phyloP scores from a whole-genome alignment of 2,113 vertebrate species.

The Merops nubicus region DNA sequence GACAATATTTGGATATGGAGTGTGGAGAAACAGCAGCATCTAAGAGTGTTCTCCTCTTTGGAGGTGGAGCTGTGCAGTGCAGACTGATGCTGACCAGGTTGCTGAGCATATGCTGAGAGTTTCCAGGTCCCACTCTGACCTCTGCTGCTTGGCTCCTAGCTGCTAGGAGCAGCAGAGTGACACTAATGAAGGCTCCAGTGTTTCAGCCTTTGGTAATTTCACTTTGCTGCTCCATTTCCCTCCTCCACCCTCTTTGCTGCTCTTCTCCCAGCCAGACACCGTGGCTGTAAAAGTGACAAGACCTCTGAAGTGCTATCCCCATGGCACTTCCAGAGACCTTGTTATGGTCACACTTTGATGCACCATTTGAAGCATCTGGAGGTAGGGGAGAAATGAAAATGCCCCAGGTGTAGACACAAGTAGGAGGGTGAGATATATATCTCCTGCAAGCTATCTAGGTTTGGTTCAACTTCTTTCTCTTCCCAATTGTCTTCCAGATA shows the following conservation, averaged over 20 bases:
- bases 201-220: background rate
- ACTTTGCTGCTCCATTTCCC: background rate
- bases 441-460: background rate
- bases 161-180: background rate
- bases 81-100: fast-evolving
- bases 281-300: background rate
- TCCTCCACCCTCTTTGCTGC: background rate
- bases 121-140: fast-evolving
- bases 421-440: background rate
- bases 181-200: background rate
- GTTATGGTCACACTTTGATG: background rate
- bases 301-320: background rate
- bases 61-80: background rate
- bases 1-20: background rate
- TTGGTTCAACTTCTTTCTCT: background rate
- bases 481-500: background rate
- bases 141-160: background rate
- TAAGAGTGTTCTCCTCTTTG: background rate
- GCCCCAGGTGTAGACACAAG: background rate
- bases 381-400: background rate
- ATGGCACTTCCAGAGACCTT: background rate
- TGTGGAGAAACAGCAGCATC: background rate
- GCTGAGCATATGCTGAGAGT: background rate
- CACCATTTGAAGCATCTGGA: background rate
- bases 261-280: background rate